Conservation (phyloP, 2,888 invertebrate species). For the Patella caerulea region DNA sequence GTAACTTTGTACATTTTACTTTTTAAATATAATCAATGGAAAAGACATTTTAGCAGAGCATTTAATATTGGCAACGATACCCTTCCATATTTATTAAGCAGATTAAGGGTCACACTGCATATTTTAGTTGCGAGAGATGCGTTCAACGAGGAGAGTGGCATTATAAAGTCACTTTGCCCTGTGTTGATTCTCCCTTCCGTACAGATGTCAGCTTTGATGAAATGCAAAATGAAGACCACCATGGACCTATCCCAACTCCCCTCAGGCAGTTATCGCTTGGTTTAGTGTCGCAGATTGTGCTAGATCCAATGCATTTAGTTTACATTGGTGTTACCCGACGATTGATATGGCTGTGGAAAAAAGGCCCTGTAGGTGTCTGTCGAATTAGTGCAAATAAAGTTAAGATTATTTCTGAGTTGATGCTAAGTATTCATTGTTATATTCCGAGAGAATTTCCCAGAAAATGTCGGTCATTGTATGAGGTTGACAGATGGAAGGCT, state of each 20-base stretch:
- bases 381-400: conserved; percentile 10
- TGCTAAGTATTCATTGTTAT: conserved; percentile 21
- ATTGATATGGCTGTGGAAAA: conserved; percentile 33
- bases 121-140: conserved; percentile 59
- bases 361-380: conserved; percentile 27
- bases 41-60: no score
- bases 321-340: conserved; percentile 48
- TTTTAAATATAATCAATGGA: no score
- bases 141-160: conserved; percentile 29
- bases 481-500: conserved; percentile 54
- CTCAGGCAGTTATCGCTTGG: conserved; percentile 30
- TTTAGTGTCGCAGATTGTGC: conserved; percentile 41
- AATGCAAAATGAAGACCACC: conserved; percentile 39
- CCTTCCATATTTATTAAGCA: conserved; percentile 55
- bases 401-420: conserved; percentile 33
- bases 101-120: conserved; percentile 54
- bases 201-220: conserved; percentile 42
- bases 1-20: no score
- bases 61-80: no score
- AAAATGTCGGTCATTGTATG: conserved; percentile 41
- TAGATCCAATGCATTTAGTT: conserved; percentile 61
- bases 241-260: conserved; percentile 33
- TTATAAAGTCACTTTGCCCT: conserved; percentile 36
- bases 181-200: conserved; percentile 26
- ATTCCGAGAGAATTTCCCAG: conserved; percentile 48